Percentiles rank a stretch among this genome's conserved stretches.
phyloP scores from a whole-genome alignment of 2,113 vertebrate genomes.

The Phalacrocorax aristotelis region DNA sequence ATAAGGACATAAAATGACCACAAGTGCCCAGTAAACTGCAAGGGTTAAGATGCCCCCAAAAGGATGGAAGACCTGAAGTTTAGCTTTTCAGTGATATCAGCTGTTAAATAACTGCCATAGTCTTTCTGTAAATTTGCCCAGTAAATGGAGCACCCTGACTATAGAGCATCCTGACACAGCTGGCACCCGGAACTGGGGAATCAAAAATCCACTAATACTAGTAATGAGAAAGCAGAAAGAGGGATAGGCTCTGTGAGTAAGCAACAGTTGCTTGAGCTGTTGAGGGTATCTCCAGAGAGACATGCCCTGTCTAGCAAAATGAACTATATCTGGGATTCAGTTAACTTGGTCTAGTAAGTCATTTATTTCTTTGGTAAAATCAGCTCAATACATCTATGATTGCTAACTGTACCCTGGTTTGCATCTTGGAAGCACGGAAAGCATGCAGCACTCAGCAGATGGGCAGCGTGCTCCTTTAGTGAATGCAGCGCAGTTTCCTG shows the following conservation, averaged over 20 bases:
- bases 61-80: background rate
- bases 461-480: background rate
- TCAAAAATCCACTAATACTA: background rate
- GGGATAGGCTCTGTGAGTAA: background rate
- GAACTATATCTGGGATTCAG: background rate
- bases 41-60: background rate
- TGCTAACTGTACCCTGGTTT: background rate
- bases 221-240: background rate
- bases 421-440: background rate
- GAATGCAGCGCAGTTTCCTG: background rate
- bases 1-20: background rate
- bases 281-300: background rate
- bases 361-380: background rate
- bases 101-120: background rate
- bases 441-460: background rate
- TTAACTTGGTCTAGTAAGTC: background rate
- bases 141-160: background rate
- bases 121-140: background rate
- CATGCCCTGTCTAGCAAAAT: background rate
- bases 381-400: fast-evolving
- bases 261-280: background rate
- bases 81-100: background rate
- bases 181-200: background rate
- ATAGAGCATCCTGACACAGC: background rate
- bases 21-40: background rate